phyloP scores from a whole-genome alignment of 92 coral and sea anemone species.

The Blastomussa wellsi region DNA sequence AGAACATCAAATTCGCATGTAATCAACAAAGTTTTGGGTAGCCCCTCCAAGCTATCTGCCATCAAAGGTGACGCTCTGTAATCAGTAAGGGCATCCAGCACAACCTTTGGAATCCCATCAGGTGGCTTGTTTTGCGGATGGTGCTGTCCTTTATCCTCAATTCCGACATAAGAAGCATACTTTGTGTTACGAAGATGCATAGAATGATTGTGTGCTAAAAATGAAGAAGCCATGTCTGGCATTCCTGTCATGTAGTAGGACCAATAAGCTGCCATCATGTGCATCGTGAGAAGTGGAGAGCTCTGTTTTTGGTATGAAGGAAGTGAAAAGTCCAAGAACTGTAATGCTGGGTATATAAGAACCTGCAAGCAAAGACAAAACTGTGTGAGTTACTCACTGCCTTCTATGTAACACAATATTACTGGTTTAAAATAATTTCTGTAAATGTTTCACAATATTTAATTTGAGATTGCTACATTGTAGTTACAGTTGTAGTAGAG shows the following conservation, averaged over 20 bases:
- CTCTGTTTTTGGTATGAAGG: constrained; percentile 66
- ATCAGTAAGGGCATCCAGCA: constrained; percentile 63
- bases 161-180: constrained; percentile 52
- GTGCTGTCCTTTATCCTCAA: constrained; percentile 24
- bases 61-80: constrained; percentile 78
- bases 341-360: constrained; percentile 79
- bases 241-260: constrained; percentile 74
- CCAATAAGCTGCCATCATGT: constrained; percentile 45
- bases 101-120: constrained; percentile 48
- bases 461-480: too few relatives aligned
- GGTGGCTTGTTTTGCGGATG: constrained; percentile 11
- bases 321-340: constrained; percentile 70
- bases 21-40: constrained; percentile 75
- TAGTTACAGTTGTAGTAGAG: neutral
- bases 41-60: constrained; percentile 78
- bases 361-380: constrained; percentile 48
- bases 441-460: too few relatives aligned
- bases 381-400: neutral
- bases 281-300: constrained; percentile 42
- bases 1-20: constrained; percentile 82
- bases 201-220: constrained; percentile 79
- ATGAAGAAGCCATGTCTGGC: constrained; percentile 47
- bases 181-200: constrained; percentile 71
- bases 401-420: too few relatives aligned
- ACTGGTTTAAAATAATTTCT: too few relatives aligned